Evolutionary conservation across 2,888 invertebrate genomes (phyloP).

Genomic region (Clivina fossor): DNA sequence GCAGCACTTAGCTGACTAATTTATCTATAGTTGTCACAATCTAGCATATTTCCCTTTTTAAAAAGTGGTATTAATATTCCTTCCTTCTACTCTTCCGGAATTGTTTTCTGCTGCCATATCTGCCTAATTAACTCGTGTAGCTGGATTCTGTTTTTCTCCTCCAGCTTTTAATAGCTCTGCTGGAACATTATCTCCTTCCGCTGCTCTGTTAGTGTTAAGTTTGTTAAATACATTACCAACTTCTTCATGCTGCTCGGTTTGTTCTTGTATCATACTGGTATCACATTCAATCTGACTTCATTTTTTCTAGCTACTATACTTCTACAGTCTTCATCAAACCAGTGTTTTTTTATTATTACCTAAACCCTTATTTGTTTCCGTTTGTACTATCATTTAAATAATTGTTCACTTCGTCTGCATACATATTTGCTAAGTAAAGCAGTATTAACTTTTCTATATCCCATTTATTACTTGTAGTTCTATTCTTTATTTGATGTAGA

Average conservation of each 20-base stretch:
- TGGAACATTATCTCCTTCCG: slow-evolving; percentile 1
- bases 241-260: slow-evolving; percentile 8
- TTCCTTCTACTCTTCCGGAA: slow-evolving; percentile 4
- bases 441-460: slow-evolving; percentile 4
- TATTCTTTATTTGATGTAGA: too few relatives aligned
- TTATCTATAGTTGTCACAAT: slow-evolving; percentile 12
- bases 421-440: slow-evolving; percentile 7
- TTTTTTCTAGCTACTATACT: neutral
- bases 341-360: slow-evolving; percentile 8
- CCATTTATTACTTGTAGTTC: slow-evolving; percentile 9
- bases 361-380: slow-evolving; percentile 7
- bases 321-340: slow-evolving; percentile 12
- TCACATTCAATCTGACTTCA: slow-evolving; percentile 7
- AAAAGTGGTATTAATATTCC: slow-evolving; percentile 12
- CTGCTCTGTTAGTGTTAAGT: slow-evolving; percentile 4
- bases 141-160: neutral
- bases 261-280: slow-evolving; percentile 16
- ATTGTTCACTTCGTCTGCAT: slow-evolving; percentile 9
- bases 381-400: slow-evolving; percentile 6
- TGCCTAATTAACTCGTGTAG: slow-evolving; percentile 5
- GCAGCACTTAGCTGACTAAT: slow-evolving; percentile 9
- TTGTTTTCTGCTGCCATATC: slow-evolving; percentile 17
- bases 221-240: slow-evolving; percentile 1
- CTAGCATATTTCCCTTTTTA: slow-evolving; percentile 12
- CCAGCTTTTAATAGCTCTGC: slow-evolving; percentile 9